Conservation (phyloP, 2,888 invertebrate species). For the Choristoneura rosaceana region DNA sequence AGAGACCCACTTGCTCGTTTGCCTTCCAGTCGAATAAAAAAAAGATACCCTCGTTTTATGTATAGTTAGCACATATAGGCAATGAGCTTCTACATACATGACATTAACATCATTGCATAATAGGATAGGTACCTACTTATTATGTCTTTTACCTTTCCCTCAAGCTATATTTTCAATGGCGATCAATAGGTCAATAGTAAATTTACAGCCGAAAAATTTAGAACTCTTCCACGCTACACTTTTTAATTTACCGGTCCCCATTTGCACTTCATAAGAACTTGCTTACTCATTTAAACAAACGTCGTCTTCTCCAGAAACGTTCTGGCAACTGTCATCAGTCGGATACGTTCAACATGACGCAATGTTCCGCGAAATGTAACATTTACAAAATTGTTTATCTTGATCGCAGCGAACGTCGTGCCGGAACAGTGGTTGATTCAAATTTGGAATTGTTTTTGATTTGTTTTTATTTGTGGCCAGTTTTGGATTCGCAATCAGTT, state of each 20-base stretch:
- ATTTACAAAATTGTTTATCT: conserved; percentile 28
- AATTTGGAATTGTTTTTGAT: conserved; percentile 38
- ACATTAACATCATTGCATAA: too few species aligned
- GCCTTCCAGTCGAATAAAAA: too few species aligned
- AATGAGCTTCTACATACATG: too few species aligned
- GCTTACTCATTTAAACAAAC: conserved; percentile 32
- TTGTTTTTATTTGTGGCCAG: conserved; percentile 32
- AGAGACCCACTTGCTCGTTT: too few species aligned
- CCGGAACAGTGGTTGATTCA: conserved; percentile 35
- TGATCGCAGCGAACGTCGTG: conserved; percentile 22
- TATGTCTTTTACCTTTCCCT: too few species aligned
- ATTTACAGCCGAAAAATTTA: too few species aligned
- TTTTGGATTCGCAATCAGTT: background rate
- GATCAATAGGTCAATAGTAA: too few species aligned
- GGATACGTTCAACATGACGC: conserved; percentile 21
- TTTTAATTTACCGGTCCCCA: background rate
- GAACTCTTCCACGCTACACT: too few species aligned
- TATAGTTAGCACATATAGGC: too few species aligned
- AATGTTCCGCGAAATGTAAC: conserved; percentile 26
- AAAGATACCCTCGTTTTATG: too few species aligned
- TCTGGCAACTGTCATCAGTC: conserved; percentile 39
- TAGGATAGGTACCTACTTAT: too few species aligned
- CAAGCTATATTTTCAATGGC: too few species aligned
- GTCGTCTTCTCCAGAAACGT: conserved; percentile 30
- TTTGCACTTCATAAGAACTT: conserved; percentile 24